Evolutionary conservation across 2,888 invertebrate genomes (phyloP), one percentile per base, ranked within the genome.

Genomic region (Leucophenga maculata): DNA sequence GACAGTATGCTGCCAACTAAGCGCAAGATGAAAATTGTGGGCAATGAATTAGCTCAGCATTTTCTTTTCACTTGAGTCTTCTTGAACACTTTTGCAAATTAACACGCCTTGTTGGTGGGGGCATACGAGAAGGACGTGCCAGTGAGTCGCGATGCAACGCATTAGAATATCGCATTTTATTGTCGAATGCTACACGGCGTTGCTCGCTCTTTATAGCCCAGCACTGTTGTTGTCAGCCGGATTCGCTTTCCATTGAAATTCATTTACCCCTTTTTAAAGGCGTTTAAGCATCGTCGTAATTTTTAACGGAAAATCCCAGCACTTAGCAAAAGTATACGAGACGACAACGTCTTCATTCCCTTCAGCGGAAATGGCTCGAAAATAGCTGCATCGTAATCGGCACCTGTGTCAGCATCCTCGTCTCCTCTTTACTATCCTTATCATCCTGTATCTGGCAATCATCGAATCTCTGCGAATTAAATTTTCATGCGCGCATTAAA

Each of bases 401-500:
- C 39, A 11, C 1, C 39, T 39, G 1, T 39, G 39, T 39, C 39
- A 39, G 39, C 39, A 3, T 8, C 8, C 39, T 8, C 11, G 32
- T 32, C 32, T 32, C 32, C 8, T 32, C 32, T 32, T 32, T 32
- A 3, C 39, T 6, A 39, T 39, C 39, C 6, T 6, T 39, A 9
- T 11, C 26, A 26, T 39, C 39, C 39, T 26, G 26, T 26, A 3
- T 18, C 18, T 57, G 39, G 50, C 65, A 65, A 66, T 66, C 59
- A 69, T 64, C 52, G 26, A 62, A 26, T 46, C 14, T 16, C 6
- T 6, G n/a, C 52, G 31, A 67, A 71, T 71, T 68, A 69, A 65
- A 54, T 66, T 66, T 71, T 71, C 66, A 68, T 57, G 68, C 65
- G 54, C 50, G 32, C 18, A 67, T 65, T 52, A 65, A 68, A 68